Evolutionary conservation across 1,140 invertebrate species (phyloP).

Genomic region (Drosophila bifasciata): DNA sequence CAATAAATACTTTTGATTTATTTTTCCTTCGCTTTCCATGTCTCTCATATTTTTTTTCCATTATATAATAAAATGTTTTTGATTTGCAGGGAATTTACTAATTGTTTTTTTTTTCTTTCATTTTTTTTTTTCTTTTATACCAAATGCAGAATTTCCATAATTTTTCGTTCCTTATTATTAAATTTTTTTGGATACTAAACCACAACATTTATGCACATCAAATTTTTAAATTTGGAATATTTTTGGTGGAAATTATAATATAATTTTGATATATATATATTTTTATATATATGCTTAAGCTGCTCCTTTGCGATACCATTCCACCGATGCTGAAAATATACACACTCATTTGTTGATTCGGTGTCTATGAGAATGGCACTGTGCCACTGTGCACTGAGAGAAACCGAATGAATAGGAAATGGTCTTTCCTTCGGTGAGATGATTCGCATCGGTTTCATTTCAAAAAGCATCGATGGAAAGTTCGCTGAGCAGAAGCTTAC

Average conservation of each 20-base stretch:
- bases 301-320: too few species aligned
- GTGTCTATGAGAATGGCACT: too few species aligned
- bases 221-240: conserved; percentile 62
- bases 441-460: too few species aligned
- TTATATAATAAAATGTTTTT: conserved; percentile 63
- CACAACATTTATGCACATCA: conserved; percentile 79
- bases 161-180: conserved; percentile 49
- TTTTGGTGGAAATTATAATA: conserved; percentile 54
- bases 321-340: too few species aligned
- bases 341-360: too few species aligned
- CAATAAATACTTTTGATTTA: conserved; percentile 74
- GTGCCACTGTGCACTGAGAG: too few species aligned
- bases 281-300: conserved; percentile 4
- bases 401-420: too few species aligned
- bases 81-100: conserved; percentile 59
- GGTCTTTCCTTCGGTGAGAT: too few species aligned
- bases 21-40: conserved; percentile 36
- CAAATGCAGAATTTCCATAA: conserved; percentile 49
- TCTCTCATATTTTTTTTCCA: conserved; percentile 9
- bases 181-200: conserved; percentile 71
- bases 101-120: conserved; percentile 21
- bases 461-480: too few species aligned
- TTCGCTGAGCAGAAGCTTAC: too few species aligned
- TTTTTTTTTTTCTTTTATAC: conserved; percentile 41
- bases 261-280: conserved; percentile 48